Evolutionary conservation across 2,888 invertebrate species (phyloP).

Genomic region (Drosophila affinis): DNA sequence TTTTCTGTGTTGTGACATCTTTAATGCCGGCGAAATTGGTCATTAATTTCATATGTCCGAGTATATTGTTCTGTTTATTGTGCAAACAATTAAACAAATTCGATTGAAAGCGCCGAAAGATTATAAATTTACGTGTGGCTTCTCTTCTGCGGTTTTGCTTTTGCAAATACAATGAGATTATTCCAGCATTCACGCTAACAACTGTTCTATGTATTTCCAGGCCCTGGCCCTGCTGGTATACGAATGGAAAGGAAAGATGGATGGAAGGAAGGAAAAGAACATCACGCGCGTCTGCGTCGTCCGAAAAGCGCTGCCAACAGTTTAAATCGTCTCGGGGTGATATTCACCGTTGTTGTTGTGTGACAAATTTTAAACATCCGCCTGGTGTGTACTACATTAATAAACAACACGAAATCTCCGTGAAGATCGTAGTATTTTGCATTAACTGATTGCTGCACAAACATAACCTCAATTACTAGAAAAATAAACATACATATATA

Average conservation of each 20-base stretch:
- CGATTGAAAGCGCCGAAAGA: constrained; percentile 5
- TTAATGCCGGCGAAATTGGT: constrained; percentile 18
- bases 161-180: neutral
- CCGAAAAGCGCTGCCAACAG: neutral
- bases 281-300: no score
- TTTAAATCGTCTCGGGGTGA: neutral
- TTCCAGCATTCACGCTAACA: no score
- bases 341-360: no score
- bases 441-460: neutral
- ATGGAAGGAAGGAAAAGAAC: no score
- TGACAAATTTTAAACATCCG: no score
- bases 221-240: no score
- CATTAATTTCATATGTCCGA: constrained; percentile 23
- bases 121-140: neutral
- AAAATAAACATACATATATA: no score
- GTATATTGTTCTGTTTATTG: neutral
- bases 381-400: no score
- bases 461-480: neutral
- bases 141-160: neutral
- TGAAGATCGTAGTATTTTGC: no score
- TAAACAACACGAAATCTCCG: no score
- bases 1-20: constrained; percentile 34
- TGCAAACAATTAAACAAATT: constrained; percentile 1
- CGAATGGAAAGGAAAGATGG: no score
- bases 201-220: no score